Evolutionary conservation across 2,888 invertebrate species (phyloP).

Genomic region (Tubulanus polymorphus): DNA sequence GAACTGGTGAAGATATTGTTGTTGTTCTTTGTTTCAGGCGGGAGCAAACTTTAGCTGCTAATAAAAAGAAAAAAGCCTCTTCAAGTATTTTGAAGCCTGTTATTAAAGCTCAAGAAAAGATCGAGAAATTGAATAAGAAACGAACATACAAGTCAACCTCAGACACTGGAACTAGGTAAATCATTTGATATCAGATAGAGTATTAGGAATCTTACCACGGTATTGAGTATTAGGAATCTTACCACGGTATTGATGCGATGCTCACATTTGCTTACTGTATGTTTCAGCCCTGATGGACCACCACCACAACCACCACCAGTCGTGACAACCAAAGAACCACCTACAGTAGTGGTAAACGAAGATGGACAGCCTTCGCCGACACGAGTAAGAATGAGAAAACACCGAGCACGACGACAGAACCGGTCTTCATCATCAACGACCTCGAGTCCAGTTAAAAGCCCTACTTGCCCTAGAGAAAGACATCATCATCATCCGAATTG

Average conservation of each 20-base stretch:
- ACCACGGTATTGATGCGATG: no score
- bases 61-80: conserved; percentile 55
- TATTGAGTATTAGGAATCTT: no score
- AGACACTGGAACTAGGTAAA: conserved; percentile 48
- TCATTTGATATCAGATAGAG: no score
- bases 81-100: conserved; percentile 60
- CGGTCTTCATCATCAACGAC: conserved; percentile 38
- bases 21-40: conserved; percentile 50
- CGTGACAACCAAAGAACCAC: conserved; percentile 23
- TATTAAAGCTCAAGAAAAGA: conserved; percentile 58
- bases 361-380: conserved; percentile 39
- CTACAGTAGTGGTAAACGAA: conserved; percentile 35
- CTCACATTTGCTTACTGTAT: no score
- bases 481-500: no score
- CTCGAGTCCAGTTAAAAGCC: conserved; percentile 35
- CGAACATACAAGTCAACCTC: conserved; percentile 44
- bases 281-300: conserved; percentile 39
- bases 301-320: no score
- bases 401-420: conserved; percentile 48
- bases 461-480: no score
- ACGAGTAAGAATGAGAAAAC: conserved; percentile 43
- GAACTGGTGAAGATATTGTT: no score
- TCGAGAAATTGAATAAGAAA: conserved; percentile 50
- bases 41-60: conserved; percentile 55
- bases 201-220: no score